These are phyloP conservation scores for Phocides pigmalion DNA, from an alignment of 1,140 invertebrate genomes.

Conservation along the genomic window DNA sequence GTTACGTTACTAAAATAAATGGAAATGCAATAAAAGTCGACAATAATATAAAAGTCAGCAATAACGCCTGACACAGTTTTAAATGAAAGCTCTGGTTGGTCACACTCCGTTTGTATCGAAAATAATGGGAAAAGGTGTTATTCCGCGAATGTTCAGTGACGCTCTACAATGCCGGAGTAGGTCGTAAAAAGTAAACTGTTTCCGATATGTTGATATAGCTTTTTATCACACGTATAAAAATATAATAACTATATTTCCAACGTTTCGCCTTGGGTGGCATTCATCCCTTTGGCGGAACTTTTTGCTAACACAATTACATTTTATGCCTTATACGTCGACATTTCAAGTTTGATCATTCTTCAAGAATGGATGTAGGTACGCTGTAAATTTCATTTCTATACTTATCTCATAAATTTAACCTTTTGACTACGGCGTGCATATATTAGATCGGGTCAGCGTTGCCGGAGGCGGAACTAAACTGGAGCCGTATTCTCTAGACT, in stretches of 20 bases:
- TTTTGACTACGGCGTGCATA: too few relatives aligned
- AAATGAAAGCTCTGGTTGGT: neutral
- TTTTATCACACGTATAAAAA: conserved; percentile 33
- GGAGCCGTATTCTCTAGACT: too few relatives aligned
- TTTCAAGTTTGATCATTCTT: conserved; percentile 3
- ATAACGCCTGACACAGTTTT: conserved; percentile 7
- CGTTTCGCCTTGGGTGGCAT: conserved; percentile 15
- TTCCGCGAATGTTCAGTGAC: conserved; percentile 11
- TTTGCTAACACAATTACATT: conserved; percentile 17
- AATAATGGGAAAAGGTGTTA: conserved; percentile 17
- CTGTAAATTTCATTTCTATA: too few relatives aligned
- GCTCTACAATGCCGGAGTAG: neutral
- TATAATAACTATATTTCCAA: conserved; percentile 26
- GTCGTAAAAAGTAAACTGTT: conserved; percentile 36
- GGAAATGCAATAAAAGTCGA: neutral
- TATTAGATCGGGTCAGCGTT: too few relatives aligned
- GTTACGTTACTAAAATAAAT: neutral
- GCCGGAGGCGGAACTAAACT: too few relatives aligned
- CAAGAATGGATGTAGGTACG: neutral
- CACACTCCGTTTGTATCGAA: conserved; percentile 13
- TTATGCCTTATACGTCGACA: conserved; percentile 1
- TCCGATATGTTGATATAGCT: conserved; percentile 29
- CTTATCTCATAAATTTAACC: too few relatives aligned
- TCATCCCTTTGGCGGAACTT: conserved; percentile 7
- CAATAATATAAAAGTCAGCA: neutral